Percentiles rank a stretch among this genome's conserved stretches.
These are phyloP conservation scores for Subacronicta megacephala DNA, from an alignment of 2,888 invertebrate species.

Conservation along the genomic window DNA sequence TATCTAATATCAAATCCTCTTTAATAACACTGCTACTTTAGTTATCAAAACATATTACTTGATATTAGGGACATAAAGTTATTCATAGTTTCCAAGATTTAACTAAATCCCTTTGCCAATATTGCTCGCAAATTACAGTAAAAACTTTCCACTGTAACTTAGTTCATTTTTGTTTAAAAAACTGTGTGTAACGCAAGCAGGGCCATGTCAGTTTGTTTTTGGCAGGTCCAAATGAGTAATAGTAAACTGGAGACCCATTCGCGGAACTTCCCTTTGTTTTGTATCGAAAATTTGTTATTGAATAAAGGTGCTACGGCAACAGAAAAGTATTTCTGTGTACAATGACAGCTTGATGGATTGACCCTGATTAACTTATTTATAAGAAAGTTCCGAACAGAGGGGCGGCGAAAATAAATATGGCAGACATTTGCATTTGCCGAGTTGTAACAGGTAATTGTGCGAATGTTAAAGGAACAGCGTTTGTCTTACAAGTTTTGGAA, in stretches of 20 bases:
- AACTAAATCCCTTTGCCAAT: slow-evolving; percentile 16
- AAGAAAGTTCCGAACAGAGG: slow-evolving; percentile 59
- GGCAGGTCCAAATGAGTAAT: slow-evolving; percentile 71
- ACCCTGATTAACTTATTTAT: slow-evolving; percentile 68
- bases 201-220: slow-evolving; percentile 54
- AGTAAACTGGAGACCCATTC: slow-evolving; percentile 68
- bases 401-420: slow-evolving; percentile 59
- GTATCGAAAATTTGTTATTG: slow-evolving; percentile 63
- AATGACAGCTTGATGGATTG: slow-evolving; percentile 75
- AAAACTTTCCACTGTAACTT: slow-evolving; percentile 30
- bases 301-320: slow-evolving; percentile 61
- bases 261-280: slow-evolving; percentile 62
- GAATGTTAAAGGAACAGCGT: slow-evolving; percentile 58
- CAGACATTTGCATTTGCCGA: slow-evolving; percentile 58
- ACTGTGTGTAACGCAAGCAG: slow-evolving; percentile 35
- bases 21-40: slow-evolving; percentile 14
- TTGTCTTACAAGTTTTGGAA: slow-evolving; percentile 60
- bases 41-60: slow-evolving; percentile 23
- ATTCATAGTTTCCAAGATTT: slow-evolving; percentile 30
- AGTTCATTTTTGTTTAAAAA: slow-evolving; percentile 45
- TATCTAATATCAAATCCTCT: slow-evolving; percentile 1
- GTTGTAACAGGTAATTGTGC: slow-evolving; percentile 58
- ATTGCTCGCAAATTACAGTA: slow-evolving; percentile 31
- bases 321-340: slow-evolving; percentile 66
- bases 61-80: slow-evolving; percentile 14